These are phyloP conservation scores for Octonoba sinensis DNA, from an alignment of 2,888 invertebrate genomes.

Conservation along the genomic window DNA sequence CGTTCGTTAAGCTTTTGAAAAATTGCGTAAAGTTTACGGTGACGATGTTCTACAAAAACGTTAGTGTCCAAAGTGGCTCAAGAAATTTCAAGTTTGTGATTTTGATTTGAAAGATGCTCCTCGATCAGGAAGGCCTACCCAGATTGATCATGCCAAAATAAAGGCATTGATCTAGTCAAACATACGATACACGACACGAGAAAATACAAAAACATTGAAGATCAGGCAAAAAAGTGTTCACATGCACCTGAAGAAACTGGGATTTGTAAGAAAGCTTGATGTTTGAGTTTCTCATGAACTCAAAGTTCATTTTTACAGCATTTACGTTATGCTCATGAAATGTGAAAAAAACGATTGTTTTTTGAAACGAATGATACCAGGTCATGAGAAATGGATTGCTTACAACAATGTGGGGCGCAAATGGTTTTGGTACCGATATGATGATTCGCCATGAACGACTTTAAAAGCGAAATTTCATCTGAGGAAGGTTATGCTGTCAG, in stretches of 20 bases:
- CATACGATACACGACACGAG: not conserved
- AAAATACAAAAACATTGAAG: not conserved
- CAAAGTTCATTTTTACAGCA: too few relatives aligned
- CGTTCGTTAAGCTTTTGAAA: not conserved
- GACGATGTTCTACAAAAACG: not conserved
- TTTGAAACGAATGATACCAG: not conserved
- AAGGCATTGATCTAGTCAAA: too few relatives aligned
- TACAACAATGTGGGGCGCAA: not conserved
- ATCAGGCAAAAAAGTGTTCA: not conserved
- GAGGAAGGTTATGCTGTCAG: too few relatives aligned
- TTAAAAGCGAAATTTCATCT: too few relatives aligned
- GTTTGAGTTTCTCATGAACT: too few relatives aligned
- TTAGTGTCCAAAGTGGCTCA: not conserved
- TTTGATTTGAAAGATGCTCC: constrained; percentile 4
- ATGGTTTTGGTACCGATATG: not conserved
- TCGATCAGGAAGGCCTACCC: not conserved
- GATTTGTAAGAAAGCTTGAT: not conserved
- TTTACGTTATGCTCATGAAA: not conserved
- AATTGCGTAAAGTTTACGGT: not conserved
- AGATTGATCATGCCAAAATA: too few relatives aligned
- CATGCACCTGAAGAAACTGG: not conserved
- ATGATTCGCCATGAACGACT: not conserved
- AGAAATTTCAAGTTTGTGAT: not conserved
- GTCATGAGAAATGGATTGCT: too few relatives aligned
- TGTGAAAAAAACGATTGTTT: not conserved